These are phyloP conservation scores for Oncopeltus fasciatus DNA, from an alignment of 1,140 invertebrate genomes.

Conservation along the genomic window DNA sequence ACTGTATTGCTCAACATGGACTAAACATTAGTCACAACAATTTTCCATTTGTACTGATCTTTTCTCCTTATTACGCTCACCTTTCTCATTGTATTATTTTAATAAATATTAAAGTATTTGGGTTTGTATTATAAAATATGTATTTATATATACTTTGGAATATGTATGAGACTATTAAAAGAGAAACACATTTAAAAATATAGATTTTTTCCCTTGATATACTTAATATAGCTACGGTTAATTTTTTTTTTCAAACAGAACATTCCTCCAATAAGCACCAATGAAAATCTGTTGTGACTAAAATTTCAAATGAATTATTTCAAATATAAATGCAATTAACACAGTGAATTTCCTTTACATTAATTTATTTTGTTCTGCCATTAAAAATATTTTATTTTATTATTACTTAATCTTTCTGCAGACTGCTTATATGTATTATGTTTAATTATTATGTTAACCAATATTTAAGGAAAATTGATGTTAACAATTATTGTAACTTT, in stretches of 20 bases:
- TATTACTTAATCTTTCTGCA: too few species aligned
- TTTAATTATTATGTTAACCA: too few species aligned
- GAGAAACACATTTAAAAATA: neutral
- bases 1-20: neutral
- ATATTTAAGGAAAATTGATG: too few species aligned
- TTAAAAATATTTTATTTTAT: too few species aligned
- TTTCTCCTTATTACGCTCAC: neutral
- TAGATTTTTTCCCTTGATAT: neutral
- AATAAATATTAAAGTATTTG: neutral
- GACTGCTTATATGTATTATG: too few species aligned
- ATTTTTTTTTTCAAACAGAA: neutral
- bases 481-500: too few species aligned
- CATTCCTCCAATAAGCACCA: neutral
- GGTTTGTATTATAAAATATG: constrained; percentile 10
- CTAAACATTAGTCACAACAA: neutral
- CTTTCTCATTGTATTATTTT: neutral
- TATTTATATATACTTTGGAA: too few species aligned
- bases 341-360: too few species aligned
- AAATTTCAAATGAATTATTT: neutral
- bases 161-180: neutral
- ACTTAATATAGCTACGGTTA: neutral
- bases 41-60: neutral
- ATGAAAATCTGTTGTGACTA: neutral
- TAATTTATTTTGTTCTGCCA: too few species aligned
- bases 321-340: too few species aligned